Conservation (phyloP, 2,888 invertebrate species). For the Watsonalla binaria region DNA sequence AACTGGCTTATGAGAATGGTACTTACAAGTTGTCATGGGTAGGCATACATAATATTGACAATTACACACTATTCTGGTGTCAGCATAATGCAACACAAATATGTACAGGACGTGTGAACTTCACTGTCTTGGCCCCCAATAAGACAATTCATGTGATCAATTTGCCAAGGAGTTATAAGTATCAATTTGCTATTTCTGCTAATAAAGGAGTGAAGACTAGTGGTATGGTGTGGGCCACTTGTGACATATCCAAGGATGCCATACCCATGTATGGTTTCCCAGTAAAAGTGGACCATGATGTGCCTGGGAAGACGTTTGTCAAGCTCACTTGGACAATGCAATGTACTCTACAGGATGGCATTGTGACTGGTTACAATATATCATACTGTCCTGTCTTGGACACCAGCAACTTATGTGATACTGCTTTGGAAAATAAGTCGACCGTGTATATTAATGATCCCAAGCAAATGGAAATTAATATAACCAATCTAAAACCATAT, state of each 20-base stretch:
- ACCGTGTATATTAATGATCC: slow-evolving; percentile 57
- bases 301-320: slow-evolving; percentile 57
- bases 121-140: slow-evolving; percentile 49
- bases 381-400: slow-evolving; percentile 84
- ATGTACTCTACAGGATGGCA: slow-evolving; percentile 84
- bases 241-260: slow-evolving; percentile 74
- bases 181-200: slow-evolving; percentile 90
- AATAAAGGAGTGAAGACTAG: slow-evolving; percentile 84
- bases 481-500: slow-evolving; percentile 84
- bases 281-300: slow-evolving; percentile 52
- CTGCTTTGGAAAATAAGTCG: slow-evolving; percentile 50
- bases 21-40: slow-evolving; percentile 88
- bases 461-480: slow-evolving; percentile 71
- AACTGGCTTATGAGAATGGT: slow-evolving; percentile 84
- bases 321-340: slow-evolving; percentile 86
- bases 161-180: slow-evolving; percentile 78
- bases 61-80: slow-evolving; percentile 92
- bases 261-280: slow-evolving; percentile 78
- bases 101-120: slow-evolving; percentile 77
- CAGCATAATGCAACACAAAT: slow-evolving; percentile 60
- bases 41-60: slow-evolving; percentile 74
- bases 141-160: slow-evolving; percentile 78
- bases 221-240: slow-evolving; percentile 92
- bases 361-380: slow-evolving; percentile 85
- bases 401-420: slow-evolving; percentile 76